phyloP scores from a whole-genome alignment of 2,113 vertebrate genomes.

The Nothobranchius furzeri region DNA sequence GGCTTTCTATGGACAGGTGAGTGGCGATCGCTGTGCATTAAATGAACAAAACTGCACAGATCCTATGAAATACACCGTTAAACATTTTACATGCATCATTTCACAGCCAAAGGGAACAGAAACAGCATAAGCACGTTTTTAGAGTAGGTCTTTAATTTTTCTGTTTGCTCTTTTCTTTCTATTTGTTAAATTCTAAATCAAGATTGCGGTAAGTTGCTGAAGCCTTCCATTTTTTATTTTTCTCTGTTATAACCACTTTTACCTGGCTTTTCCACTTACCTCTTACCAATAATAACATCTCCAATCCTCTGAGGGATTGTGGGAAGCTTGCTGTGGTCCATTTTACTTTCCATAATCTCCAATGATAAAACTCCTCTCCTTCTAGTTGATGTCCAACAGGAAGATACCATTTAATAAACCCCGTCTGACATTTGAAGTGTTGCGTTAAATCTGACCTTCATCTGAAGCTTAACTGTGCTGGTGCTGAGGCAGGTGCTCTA shows the following conservation, averaged over 20 bases:
- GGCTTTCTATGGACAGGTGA: constrained; percentile 97
- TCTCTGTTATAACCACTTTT: constrained; percentile 57
- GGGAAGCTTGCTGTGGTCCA: constrained; percentile 64
- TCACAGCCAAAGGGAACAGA: neutral
- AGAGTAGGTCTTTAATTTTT: constrained; percentile 73
- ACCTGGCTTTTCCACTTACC: constrained; percentile 58
- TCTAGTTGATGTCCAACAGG: constrained; percentile 20
- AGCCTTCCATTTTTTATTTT: constrained; percentile 66
- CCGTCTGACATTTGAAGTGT: constrained; percentile 43
- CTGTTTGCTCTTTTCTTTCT: constrained; percentile 89
- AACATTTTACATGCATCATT: no score
- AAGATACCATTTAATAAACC: constrained; percentile 36
- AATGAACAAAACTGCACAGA: neutral
- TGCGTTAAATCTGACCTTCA: constrained; percentile 43
- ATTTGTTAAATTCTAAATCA: constrained; percentile 82
- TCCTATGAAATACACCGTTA: no score
- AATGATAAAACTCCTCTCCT: constrained; percentile 9
- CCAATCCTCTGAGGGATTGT: constrained; percentile 37
- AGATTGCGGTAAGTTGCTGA: constrained; percentile 96
- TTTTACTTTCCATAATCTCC: constrained; percentile 52
- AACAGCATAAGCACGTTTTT: no score
- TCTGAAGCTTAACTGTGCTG: constrained; percentile 39
- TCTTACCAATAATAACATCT: constrained; percentile 63
- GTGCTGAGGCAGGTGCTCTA: constrained; percentile 40
- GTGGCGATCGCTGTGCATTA: constrained; percentile 17